Evolutionary conservation across 2,797 vertebrate genomes (phyloP).

Genomic region (Siniperca obscura): DNA sequence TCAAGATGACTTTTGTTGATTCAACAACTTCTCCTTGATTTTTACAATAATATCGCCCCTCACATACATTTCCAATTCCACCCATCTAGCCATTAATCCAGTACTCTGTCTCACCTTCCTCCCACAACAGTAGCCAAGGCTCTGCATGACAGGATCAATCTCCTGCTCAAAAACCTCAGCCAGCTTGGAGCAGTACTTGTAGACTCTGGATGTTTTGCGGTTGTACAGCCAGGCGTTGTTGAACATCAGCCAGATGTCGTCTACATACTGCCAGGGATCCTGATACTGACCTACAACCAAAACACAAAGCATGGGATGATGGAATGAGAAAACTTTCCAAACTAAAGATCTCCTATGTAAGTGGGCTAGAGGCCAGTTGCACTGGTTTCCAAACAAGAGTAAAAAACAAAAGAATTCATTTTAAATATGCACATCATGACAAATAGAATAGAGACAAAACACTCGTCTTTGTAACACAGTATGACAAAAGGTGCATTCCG

Average conservation of each 20-base stretch:
- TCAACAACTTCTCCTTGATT: too few relatives aligned
- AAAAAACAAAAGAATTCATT: neutral
- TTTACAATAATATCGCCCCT: neutral
- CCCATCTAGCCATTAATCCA: neutral
- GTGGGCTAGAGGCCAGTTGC: fast-evolving
- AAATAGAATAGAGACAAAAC: neutral
- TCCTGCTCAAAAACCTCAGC: constrained; percentile 98
- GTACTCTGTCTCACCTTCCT: constrained; percentile 89
- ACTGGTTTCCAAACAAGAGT: neutral
- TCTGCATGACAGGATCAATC: constrained; percentile 98
- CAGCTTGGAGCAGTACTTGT: constrained; percentile 98
- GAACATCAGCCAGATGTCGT: constrained; percentile 99
- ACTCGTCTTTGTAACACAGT: neutral
- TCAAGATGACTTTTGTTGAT: too few relatives aligned
- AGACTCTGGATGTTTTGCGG: constrained; percentile 97
- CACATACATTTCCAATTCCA: neutral
- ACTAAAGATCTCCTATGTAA: neutral
- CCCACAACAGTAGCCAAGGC: constrained; percentile 97
- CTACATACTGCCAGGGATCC: constrained; percentile 98
- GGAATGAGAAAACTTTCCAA: neutral
- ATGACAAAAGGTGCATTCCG: neutral
- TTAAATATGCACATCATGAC: neutral
- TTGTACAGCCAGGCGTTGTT: constrained; percentile 99
- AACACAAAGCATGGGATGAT: constrained; percentile 9
- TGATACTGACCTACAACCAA: constrained; percentile 91